Conservation (phyloP, 2,888 invertebrate genomes). For the Altica lythri region DNA sequence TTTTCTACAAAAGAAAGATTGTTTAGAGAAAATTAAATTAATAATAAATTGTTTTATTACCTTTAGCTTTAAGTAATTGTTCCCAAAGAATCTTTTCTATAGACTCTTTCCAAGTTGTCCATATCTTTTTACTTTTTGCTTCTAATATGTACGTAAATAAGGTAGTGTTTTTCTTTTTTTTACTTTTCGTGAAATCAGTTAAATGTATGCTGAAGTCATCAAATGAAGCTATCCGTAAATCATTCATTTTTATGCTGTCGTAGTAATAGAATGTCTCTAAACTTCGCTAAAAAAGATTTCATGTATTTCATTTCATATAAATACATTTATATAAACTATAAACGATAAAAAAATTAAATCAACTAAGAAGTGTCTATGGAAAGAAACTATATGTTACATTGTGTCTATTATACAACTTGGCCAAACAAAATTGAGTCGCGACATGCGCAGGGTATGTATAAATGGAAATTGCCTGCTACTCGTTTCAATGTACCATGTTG, state of each 20-base stretch:
- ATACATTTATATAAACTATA: too few species aligned
- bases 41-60: too few species aligned
- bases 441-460: too few species aligned
- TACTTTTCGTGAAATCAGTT: conserved; percentile 46
- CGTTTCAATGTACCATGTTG: too few species aligned
- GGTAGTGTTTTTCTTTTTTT: conserved; percentile 35
- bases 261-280: conserved; percentile 46
- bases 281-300: conserved; percentile 44
- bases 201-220: conserved; percentile 46
- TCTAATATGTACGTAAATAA: conserved; percentile 45
- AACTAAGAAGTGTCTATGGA: too few species aligned
- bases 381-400: too few species aligned
- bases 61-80: conserved; percentile 49
- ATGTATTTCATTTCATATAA: too few species aligned
- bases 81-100: conserved; percentile 50
- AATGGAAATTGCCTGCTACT: too few species aligned
- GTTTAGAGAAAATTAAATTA: not conserved
- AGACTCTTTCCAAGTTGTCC: conserved; percentile 46
- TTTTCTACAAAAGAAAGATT: conserved; percentile 22
- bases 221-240: conserved; percentile 47
- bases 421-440: too few species aligned
- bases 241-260: conserved; percentile 48
- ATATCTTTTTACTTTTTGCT: conserved; percentile 46
- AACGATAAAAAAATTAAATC: too few species aligned
- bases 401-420: too few species aligned